Conservation (phyloP, 2,113 vertebrate species). For the Periophthalmus modestus region DNA sequence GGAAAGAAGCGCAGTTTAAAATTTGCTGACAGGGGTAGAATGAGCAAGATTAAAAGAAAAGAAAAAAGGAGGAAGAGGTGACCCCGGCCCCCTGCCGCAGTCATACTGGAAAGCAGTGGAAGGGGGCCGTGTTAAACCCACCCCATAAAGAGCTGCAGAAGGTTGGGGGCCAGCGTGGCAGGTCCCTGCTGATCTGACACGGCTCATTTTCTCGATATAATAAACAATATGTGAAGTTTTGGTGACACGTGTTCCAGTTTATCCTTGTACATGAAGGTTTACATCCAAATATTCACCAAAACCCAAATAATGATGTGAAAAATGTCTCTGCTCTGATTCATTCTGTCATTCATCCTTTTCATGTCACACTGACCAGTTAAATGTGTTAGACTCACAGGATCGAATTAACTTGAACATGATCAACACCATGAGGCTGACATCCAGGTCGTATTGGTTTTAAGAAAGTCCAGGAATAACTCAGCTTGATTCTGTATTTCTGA, state of each 20-base stretch:
- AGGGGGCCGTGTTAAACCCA: constrained; percentile 56
- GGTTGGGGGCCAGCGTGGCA: constrained; percentile 56
- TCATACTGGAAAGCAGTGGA: constrained; percentile 60
- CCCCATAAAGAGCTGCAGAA: constrained; percentile 58
- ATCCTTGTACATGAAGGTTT: too few relatives aligned
- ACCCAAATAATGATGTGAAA: neutral
- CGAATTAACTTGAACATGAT: too few relatives aligned
- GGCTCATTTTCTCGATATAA: neutral
- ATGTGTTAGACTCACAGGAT: too few relatives aligned
- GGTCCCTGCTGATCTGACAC: constrained; percentile 41
- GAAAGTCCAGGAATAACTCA: too few relatives aligned
- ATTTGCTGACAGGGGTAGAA: constrained; percentile 67
- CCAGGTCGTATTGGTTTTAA: neutral
- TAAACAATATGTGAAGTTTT: neutral
- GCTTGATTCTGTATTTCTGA: too few relatives aligned
- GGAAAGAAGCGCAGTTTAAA: constrained; percentile 62
- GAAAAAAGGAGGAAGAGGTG: constrained; percentile 70
- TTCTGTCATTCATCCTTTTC: neutral
- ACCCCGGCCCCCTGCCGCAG: constrained; percentile 60
- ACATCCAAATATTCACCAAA: too few relatives aligned
- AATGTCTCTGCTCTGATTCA: neutral
- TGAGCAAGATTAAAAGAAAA: constrained; percentile 59
- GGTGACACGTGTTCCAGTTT: neutral
- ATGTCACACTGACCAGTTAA: neutral
- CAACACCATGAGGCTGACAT: too few relatives aligned